These are phyloP conservation scores for Pyrgilauda ruficollis DNA, from an alignment of 2,113 vertebrate genomes.

Conservation along the genomic window DNA sequence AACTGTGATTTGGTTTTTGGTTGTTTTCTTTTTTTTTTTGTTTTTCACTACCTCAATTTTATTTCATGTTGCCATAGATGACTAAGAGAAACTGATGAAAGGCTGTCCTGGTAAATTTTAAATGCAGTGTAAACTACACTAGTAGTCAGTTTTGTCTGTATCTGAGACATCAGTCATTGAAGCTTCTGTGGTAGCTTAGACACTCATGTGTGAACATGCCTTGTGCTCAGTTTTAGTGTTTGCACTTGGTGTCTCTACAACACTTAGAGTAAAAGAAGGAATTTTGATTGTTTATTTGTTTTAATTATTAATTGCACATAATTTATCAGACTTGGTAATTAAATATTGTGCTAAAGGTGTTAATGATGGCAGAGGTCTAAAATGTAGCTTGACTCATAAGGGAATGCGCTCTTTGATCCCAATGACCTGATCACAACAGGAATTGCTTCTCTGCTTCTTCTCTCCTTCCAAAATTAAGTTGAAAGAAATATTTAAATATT, in stretches of 20 bases:
- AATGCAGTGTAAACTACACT: neutral
- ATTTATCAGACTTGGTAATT: neutral
- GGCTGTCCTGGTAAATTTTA: neutral
- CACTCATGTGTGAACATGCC: neutral
- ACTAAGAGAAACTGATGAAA: neutral
- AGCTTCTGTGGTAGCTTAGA: neutral
- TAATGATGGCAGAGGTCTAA: neutral
- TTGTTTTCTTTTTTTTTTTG: neutral
- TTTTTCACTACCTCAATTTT: neutral
- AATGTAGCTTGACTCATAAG: neutral
- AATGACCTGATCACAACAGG: neutral
- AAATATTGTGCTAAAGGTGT: neutral
- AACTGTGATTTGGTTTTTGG: neutral
- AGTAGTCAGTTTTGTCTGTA: neutral
- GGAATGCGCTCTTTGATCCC: neutral
- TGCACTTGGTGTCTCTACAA: neutral
- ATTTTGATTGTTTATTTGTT: neutral
- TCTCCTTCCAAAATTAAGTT: neutral
- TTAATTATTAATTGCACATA: neutral
- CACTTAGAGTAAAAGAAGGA: neutral
- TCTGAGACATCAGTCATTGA: neutral
- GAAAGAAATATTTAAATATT: neutral
- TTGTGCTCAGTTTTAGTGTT: neutral
- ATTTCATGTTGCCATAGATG: neutral
- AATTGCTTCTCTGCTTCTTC: neutral